Conservation (phyloP, 2,888 invertebrate species). For the Panzeria rudis region DNA sequence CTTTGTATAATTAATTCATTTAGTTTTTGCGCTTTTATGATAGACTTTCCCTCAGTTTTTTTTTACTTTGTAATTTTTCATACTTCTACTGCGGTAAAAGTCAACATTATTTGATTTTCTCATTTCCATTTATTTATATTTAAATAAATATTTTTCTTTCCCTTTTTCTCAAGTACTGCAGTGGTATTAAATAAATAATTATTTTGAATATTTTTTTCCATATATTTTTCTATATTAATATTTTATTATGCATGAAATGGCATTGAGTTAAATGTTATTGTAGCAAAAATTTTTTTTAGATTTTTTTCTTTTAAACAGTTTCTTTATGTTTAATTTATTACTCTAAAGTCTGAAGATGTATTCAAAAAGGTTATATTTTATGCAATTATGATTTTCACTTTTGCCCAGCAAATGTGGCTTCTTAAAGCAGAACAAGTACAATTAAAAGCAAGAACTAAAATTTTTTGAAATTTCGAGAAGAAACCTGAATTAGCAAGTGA, state of each 20-base stretch:
- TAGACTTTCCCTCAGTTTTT: neutral
- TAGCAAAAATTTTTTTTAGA: neutral
- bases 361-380: neutral
- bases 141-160: constrained; percentile 10
- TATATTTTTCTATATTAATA: constrained; percentile 25
- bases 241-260: constrained; percentile 50
- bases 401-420: neutral
- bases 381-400: neutral
- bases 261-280: constrained; percentile 40
- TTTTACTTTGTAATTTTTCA: neutral
- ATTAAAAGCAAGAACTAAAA: no score
- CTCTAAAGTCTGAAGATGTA: constrained; percentile 21
- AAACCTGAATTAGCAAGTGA: no score
- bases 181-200: constrained; percentile 45
- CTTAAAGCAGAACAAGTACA: neutral
- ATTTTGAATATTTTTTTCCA: constrained; percentile 15
- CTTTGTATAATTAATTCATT: constrained; percentile 10
- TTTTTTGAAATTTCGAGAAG: no score
- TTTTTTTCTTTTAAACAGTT: neutral
- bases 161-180: constrained; percentile 33
- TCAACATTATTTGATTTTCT: constrained; percentile 7
- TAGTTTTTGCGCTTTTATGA: neutral
- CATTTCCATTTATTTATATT: constrained; percentile 11
- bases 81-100: neutral
- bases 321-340: constrained; percentile 28